These are phyloP conservation scores for Channallabes apus DNA, from an alignment of 2,797 vertebrate genomes.

Conservation along the genomic window DNA sequence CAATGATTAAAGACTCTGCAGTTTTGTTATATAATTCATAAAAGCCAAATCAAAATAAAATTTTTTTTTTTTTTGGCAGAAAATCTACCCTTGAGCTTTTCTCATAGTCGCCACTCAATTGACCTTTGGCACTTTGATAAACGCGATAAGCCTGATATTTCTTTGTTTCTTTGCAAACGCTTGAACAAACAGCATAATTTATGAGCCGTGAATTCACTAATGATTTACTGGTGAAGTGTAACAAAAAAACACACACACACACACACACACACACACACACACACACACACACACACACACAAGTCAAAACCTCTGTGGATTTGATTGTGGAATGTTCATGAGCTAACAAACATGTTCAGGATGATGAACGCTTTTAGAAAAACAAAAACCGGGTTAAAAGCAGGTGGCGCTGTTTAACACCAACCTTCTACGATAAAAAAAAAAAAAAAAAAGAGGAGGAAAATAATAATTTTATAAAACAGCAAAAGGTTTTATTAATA, in stretches of 20 bases:
- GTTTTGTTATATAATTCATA: background rate
- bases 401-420: background rate
- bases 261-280: slow-evolving; percentile 15
- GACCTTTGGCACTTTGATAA: slow-evolving; percentile 61
- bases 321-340: background rate
- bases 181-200: slow-evolving; percentile 73
- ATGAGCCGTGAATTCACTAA: slow-evolving; percentile 67
- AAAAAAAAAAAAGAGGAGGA: background rate
- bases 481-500: background rate
- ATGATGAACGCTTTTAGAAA: background rate
- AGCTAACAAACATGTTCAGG: background rate
- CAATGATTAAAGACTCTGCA: background rate
- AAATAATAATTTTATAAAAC: background rate
- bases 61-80: too few relatives aligned
- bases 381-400: background rate
- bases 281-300: too few relatives aligned
- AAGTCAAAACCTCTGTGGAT: too few relatives aligned
- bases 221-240: slow-evolving; percentile 54
- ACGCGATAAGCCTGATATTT: slow-evolving; percentile 30
- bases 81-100: background rate
- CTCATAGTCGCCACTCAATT: slow-evolving; percentile 39
- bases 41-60: background rate
- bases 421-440: background rate
- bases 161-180: slow-evolving; percentile 46
- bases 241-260: slow-evolving; percentile 1